Evolutionary conservation across 2,113 vertebrate genomes (phyloP).

Genomic region (Mustela lutreola): DNA sequence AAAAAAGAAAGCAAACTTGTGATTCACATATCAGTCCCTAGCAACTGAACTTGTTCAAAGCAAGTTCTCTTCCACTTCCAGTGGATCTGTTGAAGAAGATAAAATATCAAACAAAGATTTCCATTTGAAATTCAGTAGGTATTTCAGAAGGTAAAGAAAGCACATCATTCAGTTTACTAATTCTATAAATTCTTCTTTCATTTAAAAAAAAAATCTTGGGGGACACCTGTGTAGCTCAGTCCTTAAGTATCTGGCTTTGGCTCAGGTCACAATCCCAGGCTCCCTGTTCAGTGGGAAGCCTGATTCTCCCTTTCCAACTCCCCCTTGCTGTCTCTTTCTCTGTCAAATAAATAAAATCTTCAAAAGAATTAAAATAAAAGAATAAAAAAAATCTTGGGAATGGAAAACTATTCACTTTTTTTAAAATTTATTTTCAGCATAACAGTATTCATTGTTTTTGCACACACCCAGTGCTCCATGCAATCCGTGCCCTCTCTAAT

Average conservation of each 20-base stretch:
- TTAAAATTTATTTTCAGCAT: too few relatives aligned
- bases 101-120: conserved; percentile 3
- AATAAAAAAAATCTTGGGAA: background rate
- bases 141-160: conserved; percentile 30
- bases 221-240: too few relatives aligned
- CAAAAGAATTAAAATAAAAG: too few relatives aligned
- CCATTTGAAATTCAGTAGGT: background rate
- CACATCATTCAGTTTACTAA: background rate
- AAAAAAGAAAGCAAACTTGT: background rate
- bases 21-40: conserved; percentile 22
- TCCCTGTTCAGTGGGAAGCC: too few relatives aligned
- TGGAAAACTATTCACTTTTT: conserved; percentile 53
- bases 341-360: too few relatives aligned
- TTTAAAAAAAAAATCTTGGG: background rate
- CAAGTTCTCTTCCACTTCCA: conserved; percentile 50
- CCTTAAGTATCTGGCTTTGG: too few relatives aligned
- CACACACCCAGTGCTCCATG: too few relatives aligned
- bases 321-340: too few relatives aligned
- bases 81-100: background rate
- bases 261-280: too few relatives aligned
- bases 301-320: too few relatives aligned
- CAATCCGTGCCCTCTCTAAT: too few relatives aligned
- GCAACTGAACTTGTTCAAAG: conserved; percentile 37
- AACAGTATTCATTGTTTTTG: too few relatives aligned
- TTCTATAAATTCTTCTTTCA: conserved; percentile 24